These are phyloP conservation scores for Dufourea novaeangliae DNA, from an alignment of 1,140 invertebrate genomes.

Conservation along the genomic window DNA sequence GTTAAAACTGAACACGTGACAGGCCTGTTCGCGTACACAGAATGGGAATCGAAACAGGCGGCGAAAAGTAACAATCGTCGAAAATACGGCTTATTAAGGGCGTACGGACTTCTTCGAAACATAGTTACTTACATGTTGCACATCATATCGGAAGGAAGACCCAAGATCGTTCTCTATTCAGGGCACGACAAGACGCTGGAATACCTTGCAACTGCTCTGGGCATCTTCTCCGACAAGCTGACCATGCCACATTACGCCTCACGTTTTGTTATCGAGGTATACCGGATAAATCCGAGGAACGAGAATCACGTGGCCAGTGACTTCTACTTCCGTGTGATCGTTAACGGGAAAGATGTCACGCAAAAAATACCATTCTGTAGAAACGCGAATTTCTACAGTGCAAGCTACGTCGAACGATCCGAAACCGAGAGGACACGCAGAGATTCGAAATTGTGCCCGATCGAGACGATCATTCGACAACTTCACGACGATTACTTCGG, in stretches of 20 bases:
- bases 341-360: slow-evolving; percentile 94
- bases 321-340: slow-evolving; percentile 91
- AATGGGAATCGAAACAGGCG: slow-evolving; percentile 87
- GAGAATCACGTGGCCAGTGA: slow-evolving; percentile 82
- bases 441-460: slow-evolving; percentile 87
- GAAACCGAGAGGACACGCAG: slow-evolving; percentile 76
- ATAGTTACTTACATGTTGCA: slow-evolving; percentile 90
- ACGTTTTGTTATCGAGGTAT: slow-evolving; percentile 92
- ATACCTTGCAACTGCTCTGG: slow-evolving; percentile 90
- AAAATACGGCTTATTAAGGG: slow-evolving; percentile 86
- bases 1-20: slow-evolving; percentile 87
- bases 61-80: slow-evolving; percentile 85
- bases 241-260: slow-evolving; percentile 90
- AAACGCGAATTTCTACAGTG: slow-evolving; percentile 80
- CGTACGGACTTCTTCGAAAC: slow-evolving; percentile 89
- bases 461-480: slow-evolving; percentile 92
- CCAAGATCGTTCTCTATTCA: slow-evolving; percentile 92
- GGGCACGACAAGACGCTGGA: slow-evolving; percentile 95
- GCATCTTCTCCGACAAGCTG: slow-evolving; percentile 84
- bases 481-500: slow-evolving; percentile 93
- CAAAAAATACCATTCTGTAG: slow-evolving; percentile 91
- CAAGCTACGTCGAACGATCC: slow-evolving; percentile 75
- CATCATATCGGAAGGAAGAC: slow-evolving; percentile 89
- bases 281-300: slow-evolving; percentile 81
- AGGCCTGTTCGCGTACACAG: slow-evolving; percentile 87